Evolutionary conservation across 2,888 invertebrate species (phyloP), one percentile per base, ranked within the genome.

Genomic region (Crioceris asparagi): DNA sequence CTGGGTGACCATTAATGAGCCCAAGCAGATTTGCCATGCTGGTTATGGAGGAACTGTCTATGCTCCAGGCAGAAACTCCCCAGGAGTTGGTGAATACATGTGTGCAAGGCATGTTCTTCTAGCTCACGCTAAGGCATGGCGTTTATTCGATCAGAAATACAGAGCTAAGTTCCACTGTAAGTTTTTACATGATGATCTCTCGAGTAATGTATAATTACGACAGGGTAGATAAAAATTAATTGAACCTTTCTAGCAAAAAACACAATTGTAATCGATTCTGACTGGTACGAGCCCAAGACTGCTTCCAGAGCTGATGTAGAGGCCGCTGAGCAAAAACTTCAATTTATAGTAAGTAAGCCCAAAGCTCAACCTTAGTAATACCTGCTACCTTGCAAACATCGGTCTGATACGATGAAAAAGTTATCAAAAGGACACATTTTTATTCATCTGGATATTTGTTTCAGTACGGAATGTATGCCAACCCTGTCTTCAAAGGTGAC

Each of bases 71-170:
- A 41, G 69, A 16, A 47, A 48, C 14, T 60, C 65, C 2, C 52
- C 67, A 29, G 75, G 75, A 6, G 50, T 70, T 10, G 74, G 68
- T 1, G 72, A 71, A 32, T 83, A 83, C 56, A 54, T 73, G 21
- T 79, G 77, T 51, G 73, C 72, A 35, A 75, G 79, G 50, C 75
- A 72, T 32, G 59, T 77, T 29, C 61, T 83, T 8, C 68, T 75
- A 47, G 74, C 83, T 1, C 83, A 84, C 51, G 79, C 77, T 2
- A 72, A 68, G 49, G 71, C 73, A 0, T 83, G 75, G 59, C 70
- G 72, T 38, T 55, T 79, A 16, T 82, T 80, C 54, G 67, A 78
- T 32, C 60, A 69, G 4, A 67, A 70, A n/a, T 81, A 74, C 59
- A 67, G 71, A 39, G 47, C 65, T 0, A 51, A 44, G 2, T 76